Evolutionary conservation across 2,113 vertebrate genomes (phyloP).

Genomic region (Alethe diademata): DNA sequence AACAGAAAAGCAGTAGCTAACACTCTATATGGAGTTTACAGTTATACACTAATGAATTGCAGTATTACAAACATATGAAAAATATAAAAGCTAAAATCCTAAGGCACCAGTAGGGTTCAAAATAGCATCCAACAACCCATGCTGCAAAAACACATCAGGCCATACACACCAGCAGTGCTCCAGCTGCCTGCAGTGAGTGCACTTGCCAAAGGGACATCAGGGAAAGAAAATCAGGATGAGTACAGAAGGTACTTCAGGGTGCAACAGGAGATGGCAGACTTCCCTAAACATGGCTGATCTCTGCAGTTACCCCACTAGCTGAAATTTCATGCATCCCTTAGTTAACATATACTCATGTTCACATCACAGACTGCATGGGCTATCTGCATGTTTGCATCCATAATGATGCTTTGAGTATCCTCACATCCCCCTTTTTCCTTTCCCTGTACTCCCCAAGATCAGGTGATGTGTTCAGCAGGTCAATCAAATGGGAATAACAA

Average conservation of each 20-base stretch:
- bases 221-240: not conserved
- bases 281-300: not conserved
- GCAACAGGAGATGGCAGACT: not conserved
- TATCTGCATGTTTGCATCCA: not conserved
- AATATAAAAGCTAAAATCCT: not conserved
- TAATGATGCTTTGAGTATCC: not conserved
- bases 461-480: not conserved
- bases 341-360: not conserved
- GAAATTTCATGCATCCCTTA: not conserved
- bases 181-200: not conserved
- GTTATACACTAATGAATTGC: not conserved
- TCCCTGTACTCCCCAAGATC: not conserved
- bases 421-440: not conserved
- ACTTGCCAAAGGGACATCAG: not conserved
- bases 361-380: not conserved
- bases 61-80: not conserved
- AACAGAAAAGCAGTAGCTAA: not conserved
- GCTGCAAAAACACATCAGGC: rapidly evolving
- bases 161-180: rapidly evolving
- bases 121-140: not conserved
- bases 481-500: not conserved
- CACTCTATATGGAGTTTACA: not conserved
- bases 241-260: not conserved
- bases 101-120: not conserved
- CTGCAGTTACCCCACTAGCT: not conserved